Base-by-base conservation (phyloP, 2,888 invertebrate species). In the Tetropium fuscum region DNA sequence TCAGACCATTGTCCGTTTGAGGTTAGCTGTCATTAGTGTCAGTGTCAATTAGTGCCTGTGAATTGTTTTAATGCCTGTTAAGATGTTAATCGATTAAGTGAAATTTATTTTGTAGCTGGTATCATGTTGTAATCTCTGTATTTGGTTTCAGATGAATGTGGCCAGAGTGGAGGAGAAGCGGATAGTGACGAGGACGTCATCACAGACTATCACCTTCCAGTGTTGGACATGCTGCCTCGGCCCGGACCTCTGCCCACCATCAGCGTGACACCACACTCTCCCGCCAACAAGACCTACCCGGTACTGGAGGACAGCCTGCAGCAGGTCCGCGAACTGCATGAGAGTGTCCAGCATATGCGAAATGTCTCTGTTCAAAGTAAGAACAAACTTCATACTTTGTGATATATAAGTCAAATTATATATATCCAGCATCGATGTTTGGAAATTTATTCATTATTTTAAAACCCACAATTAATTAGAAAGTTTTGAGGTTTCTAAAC, bases 261-360 rank as follows among this genome's bases (percentile, higher is more conserved):
- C 78, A 93, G 93, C 82, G 93, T 94, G 66, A 94, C 94, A 57
- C 93, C 94, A 10, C 93, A 94, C 81, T 93, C 93, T 67, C 93
- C 94, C 7, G 92, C 93, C 63, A 88, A 86, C 66, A 89, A 88
- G 71, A 87, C 88, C 71, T 88, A 88, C 76, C 87, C 80, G 89
- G 90, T 76, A 80, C 90, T 69, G 8, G 92, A 92, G 75, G 92
- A 92, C 79, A 91, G 90, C 74, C 81, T 92, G 66, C 74, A 74
- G 47, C 91, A 92, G 77, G 83, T 93, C 64, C 87, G 91, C 59
- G 87, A 91, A 64, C 85, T 93, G 44, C 90, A 91, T 76, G 90
- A 91, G 64, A 89, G 87, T 54, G 90, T 92, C 63, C 91, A 92
- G 80, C 89, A 88, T 63, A 91, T 92, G 90, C 85, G 91, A 63